Evolutionary conservation across 1,140 invertebrate genomes (phyloP).

Genomic region (Matsumurasca onukii): DNA sequence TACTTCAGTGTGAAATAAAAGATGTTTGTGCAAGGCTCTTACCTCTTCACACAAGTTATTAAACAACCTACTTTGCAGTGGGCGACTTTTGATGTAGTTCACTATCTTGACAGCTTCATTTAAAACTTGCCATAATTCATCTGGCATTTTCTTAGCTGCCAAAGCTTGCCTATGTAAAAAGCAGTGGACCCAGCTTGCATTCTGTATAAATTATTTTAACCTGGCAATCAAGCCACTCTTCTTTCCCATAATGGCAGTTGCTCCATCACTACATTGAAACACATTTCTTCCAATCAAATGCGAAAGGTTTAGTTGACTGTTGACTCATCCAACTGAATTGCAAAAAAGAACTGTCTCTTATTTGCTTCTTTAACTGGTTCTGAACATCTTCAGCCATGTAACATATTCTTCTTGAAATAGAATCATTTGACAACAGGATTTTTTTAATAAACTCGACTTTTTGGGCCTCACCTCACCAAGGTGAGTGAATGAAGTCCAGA

Average conservation of each 20-base stretch:
- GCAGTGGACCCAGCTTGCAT: neutral
- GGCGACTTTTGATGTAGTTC: neutral
- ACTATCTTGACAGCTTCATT: slow-evolving; percentile 1
- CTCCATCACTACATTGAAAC: neutral
- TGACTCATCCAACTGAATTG: neutral
- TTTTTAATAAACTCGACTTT: too few species aligned
- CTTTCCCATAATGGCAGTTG: slow-evolving; percentile 1
- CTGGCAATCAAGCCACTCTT: neutral
- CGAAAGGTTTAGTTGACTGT: neutral
- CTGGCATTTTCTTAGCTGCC: neutral
- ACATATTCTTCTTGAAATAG: too few species aligned
- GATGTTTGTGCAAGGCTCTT: too few species aligned
- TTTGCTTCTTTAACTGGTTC: neutral
- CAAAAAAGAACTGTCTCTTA: neutral
- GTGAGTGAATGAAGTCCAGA: too few species aligned
- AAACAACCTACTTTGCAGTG: too few species aligned
- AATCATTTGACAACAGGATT: slow-evolving; percentile 6
- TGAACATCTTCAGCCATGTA: neutral
- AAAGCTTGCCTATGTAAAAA: slow-evolving; percentile 2
- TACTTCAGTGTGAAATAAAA: too few species aligned
- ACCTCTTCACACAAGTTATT: too few species aligned
- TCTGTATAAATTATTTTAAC: neutral
- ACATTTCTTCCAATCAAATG: neutral
- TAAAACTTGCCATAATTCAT: neutral
- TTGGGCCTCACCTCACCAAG: too few species aligned